Evolutionary conservation across 2,113 vertebrate genomes (phyloP).

Genomic region (Scomber japonicus): DNA sequence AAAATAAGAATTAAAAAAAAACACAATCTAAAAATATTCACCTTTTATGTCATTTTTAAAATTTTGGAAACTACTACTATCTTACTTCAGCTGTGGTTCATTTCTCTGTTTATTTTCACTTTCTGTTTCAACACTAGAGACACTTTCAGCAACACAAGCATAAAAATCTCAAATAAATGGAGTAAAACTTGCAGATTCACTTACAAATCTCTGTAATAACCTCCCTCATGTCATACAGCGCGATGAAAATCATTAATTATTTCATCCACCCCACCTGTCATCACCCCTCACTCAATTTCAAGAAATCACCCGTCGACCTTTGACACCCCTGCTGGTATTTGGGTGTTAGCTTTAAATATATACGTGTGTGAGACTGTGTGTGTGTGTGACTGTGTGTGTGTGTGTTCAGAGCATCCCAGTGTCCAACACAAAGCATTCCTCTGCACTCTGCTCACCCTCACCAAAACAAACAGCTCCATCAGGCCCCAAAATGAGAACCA

Average conservation of each 20-base stretch:
- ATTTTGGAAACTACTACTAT: too few relatives aligned
- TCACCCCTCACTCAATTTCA: conserved; percentile 26
- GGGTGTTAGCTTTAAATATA: conserved; percentile 51
- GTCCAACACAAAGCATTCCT: conserved; percentile 76
- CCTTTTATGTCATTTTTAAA: too few relatives aligned
- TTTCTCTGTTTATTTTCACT: too few relatives aligned
- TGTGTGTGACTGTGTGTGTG: conserved; percentile 21
- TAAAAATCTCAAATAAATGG: neutral
- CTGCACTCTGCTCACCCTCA: conserved; percentile 66
- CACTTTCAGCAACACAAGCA: neutral
- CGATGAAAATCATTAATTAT: conserved; percentile 11
- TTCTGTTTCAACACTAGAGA: too few relatives aligned
- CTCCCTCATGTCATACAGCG: conserved; percentile 26
- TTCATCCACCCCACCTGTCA: neutral
- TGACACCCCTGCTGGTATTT: conserved; percentile 46
- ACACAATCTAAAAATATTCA: too few relatives aligned
- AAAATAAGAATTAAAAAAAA: too few relatives aligned
- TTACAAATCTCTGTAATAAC: neutral
- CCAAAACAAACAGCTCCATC: conserved; percentile 80
- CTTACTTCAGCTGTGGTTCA: too few relatives aligned
- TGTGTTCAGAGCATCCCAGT: conserved; percentile 54
- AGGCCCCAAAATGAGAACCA: conserved; percentile 77
- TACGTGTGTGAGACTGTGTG: conserved; percentile 25
- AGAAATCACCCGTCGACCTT: conserved; percentile 47
- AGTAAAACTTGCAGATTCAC: neutral